Base-by-base conservation (phyloP, 2,888 invertebrate species). In the Mycalesis mineus region DNA sequence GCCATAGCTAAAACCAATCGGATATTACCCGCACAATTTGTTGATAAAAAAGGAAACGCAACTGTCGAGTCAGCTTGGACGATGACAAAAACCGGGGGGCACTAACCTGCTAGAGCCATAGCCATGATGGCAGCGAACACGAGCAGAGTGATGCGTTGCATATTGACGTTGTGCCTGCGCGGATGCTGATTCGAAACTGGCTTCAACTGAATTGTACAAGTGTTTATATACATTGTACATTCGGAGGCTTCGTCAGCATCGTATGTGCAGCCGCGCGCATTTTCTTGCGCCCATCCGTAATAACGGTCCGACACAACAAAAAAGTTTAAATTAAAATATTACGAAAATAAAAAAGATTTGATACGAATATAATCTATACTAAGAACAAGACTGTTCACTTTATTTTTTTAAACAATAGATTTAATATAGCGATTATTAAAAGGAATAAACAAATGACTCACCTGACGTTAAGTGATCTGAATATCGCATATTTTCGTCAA, bases 71-170 rank as follows among this genome's bases (percentile, higher is more conserved):
- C 60, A 63, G 62, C 61, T 57, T 51, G 55, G 62, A n/a, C 52
- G 57, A 58, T 63, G 69, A 75, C 75, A 84, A 86, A 85, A 85
- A 85, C 73, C 61, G 62, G 61, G 72, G 86, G 84, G 80, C 88
- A 89, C 89, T 88, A 85, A 89, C 89, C 89, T 88, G 87, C 87
- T 58, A 81, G 71, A 58, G 80, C 82, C 69, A 83, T 78, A 67
- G 84, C 77, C 70, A 81, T 71, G 67, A 84, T 68, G 62, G 80
- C 81, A 63, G 77, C 76, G 55, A 88, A 74, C 65, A 86, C 66
- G 69, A 87, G 68, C 60, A 89, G 64, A 65, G 78, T 82, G 58
- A 76, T 65, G 63, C 73, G 71, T 65, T 83, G 76, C 88, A 88
- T 89, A 69, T 73, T 67, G 63, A 77, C 82, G 81, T 80, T 69